A percentile compares a stretch with the other conserved stretches of the same genome.
These are phyloP conservation scores for Tenebrio molitor DNA, from an alignment of 1,140 invertebrate species.

Conservation along the genomic window DNA sequence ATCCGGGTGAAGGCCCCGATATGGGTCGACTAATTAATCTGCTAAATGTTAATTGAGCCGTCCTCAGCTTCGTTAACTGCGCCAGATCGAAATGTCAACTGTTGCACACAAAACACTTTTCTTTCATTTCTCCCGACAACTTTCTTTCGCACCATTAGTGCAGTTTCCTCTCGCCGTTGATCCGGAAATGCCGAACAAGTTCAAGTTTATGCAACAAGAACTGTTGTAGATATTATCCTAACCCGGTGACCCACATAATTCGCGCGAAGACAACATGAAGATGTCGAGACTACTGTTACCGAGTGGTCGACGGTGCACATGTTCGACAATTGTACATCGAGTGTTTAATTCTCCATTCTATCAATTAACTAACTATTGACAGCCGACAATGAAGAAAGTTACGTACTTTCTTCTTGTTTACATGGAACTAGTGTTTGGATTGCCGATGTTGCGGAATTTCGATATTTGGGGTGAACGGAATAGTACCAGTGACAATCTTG, in stretches of 20 bases:
- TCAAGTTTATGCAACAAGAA: slow-evolving; percentile 26
- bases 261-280: not conserved
- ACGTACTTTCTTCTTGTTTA: slow-evolving; percentile 31
- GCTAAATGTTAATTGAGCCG: not conserved
- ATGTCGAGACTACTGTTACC: slow-evolving; percentile 7
- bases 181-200: slow-evolving; percentile 21
- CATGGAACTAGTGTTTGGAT: not conserved
- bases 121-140: slow-evolving; percentile 30
- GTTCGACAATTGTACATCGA: not conserved
- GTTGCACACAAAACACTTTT: slow-evolving; percentile 33
- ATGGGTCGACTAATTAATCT: not conserved
- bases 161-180: not conserved
- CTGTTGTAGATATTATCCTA: slow-evolving; percentile 4
- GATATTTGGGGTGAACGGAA: slow-evolving; percentile 55
- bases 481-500: not conserved
- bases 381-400: slow-evolving; percentile 44
- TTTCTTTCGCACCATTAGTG: not conserved
- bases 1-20: too few species aligned
- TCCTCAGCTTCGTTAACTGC: too few species aligned
- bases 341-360: too few species aligned
- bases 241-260: slow-evolving; percentile 44
- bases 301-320: slow-evolving; percentile 2
- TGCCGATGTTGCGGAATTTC: slow-evolving; percentile 28
- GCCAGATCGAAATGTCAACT: too few species aligned
- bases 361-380: too few species aligned